These are phyloP conservation scores for Eudemis profundana DNA, from an alignment of 2,888 invertebrate genomes.

Conservation along the genomic window DNA sequence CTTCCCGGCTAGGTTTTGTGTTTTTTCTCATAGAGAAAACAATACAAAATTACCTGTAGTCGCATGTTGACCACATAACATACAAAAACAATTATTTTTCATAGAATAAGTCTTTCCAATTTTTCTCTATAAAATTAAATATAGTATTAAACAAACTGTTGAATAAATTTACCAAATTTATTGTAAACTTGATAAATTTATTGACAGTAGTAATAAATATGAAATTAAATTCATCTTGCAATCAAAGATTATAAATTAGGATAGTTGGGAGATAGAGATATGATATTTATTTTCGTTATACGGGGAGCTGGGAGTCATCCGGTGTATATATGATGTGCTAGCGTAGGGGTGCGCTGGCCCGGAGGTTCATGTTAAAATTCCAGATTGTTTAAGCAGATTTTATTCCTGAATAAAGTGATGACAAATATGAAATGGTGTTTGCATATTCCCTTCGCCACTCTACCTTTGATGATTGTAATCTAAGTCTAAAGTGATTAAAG, in stretches of 20 bases:
- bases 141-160: slow-evolving; percentile 52
- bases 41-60: slow-evolving; percentile 16
- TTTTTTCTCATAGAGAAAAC: slow-evolving; percentile 20
- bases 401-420: slow-evolving; percentile 77
- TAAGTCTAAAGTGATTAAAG: no score
- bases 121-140: slow-evolving; percentile 57
- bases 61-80: slow-evolving; percentile 30
- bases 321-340: slow-evolving; percentile 63
- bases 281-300: slow-evolving; percentile 76
- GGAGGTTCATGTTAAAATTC: slow-evolving; percentile 61
- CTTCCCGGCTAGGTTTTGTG: slow-evolving; percentile 15
- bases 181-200: slow-evolving; percentile 40
- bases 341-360: slow-evolving; percentile 52
- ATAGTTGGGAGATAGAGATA: slow-evolving; percentile 58
- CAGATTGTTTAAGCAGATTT: slow-evolving; percentile 71
- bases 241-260: slow-evolving; percentile 63
- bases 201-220: slow-evolving; percentile 28
- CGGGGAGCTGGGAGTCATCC: slow-evolving; percentile 55
- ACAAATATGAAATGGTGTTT: slow-evolving; percentile 51
- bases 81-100: slow-evolving; percentile 37
- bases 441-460: slow-evolving; percentile 52
- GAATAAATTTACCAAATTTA: slow-evolving; percentile 48
- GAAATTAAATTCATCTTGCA: slow-evolving; percentile 55
- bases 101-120: slow-evolving; percentile 55
- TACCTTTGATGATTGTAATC: no score